Evolutionary conservation across 2,888 invertebrate species (phyloP).

Genomic region (Neria commutata): DNA sequence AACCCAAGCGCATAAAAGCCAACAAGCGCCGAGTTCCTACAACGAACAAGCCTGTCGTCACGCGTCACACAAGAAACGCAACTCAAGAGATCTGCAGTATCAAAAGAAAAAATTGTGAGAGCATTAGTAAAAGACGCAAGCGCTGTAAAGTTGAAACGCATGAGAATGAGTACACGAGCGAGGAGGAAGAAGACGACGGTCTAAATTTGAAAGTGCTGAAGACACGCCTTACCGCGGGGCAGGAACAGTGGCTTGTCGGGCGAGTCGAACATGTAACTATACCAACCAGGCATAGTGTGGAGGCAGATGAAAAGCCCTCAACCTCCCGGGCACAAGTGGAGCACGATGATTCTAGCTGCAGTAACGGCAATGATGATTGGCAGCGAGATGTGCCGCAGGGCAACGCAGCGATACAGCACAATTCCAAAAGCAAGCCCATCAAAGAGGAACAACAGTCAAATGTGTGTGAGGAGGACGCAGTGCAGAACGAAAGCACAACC

Average conservation of each 20-base stretch:
- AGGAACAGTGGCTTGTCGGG: no score
- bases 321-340: no score
- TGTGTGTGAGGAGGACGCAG: neutral
- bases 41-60: no score
- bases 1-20: conserved; percentile 3
- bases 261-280: no score
- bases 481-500: neutral
- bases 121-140: neutral
- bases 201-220: conserved; percentile 19
- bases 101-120: neutral
- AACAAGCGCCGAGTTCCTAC: neutral
- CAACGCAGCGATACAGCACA: no score
- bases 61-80: neutral
- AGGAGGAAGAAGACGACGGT: conserved; percentile 14
- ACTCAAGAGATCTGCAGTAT: neutral
- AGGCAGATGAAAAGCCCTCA: no score
- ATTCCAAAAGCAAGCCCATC: no score
- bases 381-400: neutral
- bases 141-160: neutral
- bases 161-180: neutral
- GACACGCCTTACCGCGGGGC: conserved; percentile 10
- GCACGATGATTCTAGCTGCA: no score
- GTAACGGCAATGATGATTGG: neutral
- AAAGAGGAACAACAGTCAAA: no score
- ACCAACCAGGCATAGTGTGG: no score